Base-by-base conservation (phyloP, 2,113 vertebrate species). In the Labeo catla region DNA sequence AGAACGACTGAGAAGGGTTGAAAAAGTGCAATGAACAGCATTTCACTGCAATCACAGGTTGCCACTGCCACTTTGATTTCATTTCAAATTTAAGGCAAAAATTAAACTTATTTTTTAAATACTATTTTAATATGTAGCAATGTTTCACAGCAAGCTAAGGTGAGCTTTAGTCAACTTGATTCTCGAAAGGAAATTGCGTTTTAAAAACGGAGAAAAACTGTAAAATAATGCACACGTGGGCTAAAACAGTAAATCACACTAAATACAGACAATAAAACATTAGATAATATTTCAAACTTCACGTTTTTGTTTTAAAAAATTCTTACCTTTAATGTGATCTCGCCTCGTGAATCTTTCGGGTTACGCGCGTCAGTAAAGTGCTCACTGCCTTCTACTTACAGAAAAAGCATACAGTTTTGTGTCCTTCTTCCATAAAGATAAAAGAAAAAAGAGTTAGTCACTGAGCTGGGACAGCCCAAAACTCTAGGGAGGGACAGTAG, bases 311-410 rank as follows among this genome's bases (percentile, higher is more conserved):
- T 63, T 34, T 13, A 50, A 43, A 34, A 72, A 1, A 2, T 12
- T 5, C 92, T 77, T 93, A 95, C 94, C 95, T 94, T 92, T 84
- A 59, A 83, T 76, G 90, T 59, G 81, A 87, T 86, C 86, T 73
- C 90, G 88, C 89, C 77, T 50, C 78, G 78, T 86, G 88, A 91
- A 91, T 91, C 87, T 50, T 86, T 84, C 88, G 83, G 21, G 72
- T n/a, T 85, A 23, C 78, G 36, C 81, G 8, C 59, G 34, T 85
- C 16, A 49, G 23, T 16, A 39, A 52, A 36, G 45, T 19, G 81
- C 19, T 70, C 47, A 36, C 61, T 36, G 47, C 23, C 34, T 65
- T 85, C 49, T 23, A 19, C 43, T 28, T 45, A 28, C 34, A 39
- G 39, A 39, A 63, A 79, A 70, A 73, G 5, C 28, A 12, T 16